Evolutionary conservation across 2,113 vertebrate genomes (phyloP), one percentile per base, ranked within the genome.

Genomic region (Sebastes fasciatus): DNA sequence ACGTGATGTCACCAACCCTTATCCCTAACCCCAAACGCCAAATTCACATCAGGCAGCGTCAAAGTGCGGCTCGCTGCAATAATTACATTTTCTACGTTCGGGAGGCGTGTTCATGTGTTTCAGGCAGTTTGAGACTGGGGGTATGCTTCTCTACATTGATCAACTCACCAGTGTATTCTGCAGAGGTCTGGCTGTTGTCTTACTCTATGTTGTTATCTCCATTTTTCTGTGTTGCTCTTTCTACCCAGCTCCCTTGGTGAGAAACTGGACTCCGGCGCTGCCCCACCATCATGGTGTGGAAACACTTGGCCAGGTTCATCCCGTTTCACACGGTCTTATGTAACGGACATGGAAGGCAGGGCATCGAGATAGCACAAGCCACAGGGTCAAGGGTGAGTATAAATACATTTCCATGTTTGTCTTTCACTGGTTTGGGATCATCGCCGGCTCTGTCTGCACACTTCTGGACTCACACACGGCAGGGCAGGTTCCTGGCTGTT

Each of bases 351-450:
- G 74, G 61, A 68, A 54, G 61, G n/a, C 78, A 45, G 86, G 57
- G 42, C 52, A 21, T n/a, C 3, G 2, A 63, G 73, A 62, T 23
- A 26, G 21, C 10, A 12, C 43, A 11, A 48, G 71, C 62, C 46
- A 2, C 23, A 45, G 34, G 75, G 81, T 75, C 11, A 77, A 13
- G 10, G 45, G 68, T 55, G 71, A 73, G 14, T 87, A 76, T 77
- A 64, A 83, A 84, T 84, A 58, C n/a, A 42, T 69, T 77, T 86
- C 65, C 79, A 21, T 82, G 79, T 82, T 86, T 76, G 62, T 86
- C 62, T 88, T 51, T 40, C 14, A 2, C 17, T 19, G 34, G 6
- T 42, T 51, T 67, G 58, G 67, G 84, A 73, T 89, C 79, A 85
- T 49, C 6, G 0, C 9, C 8, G 61, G 74, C 77, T 80, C 83